Evolutionary conservation across 2,888 invertebrate genomes (phyloP), one percentile per base, ranked within the genome.

Genomic region (Polylopha cassiicola): DNA sequence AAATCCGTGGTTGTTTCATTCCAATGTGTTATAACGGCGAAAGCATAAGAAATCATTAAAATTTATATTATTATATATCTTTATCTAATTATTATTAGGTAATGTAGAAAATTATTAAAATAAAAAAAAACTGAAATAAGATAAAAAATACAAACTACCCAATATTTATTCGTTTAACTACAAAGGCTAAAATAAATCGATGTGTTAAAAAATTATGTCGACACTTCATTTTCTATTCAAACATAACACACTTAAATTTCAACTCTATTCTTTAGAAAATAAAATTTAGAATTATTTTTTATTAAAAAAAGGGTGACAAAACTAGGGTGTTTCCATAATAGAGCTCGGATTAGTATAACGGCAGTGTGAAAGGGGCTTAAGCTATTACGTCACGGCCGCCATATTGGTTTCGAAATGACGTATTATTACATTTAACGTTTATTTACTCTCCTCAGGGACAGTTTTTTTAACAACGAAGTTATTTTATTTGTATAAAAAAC

Each of bases 331-430:
- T 55, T 52, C 53, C 55, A 81, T 75, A 80, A 81, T 76, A 52
- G 69, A 53, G 53, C 45, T 52, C 57, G 55, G 79, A 79, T 80
- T 77, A 79, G 65, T 62, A 50, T 56, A 64, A 58, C 58, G 60
- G 53, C 55, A 58, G 65, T 73, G 66, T 68, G 65, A 61, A 65
- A 64, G 67, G 72, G 69, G 78, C 73, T 82, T 79, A 82, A 70
- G 65, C 61, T 73, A 70, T 79, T 73, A 79, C 76, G 73, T 74
- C 77, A 74, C 74, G 75, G 74, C 73, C 37, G 37, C 32, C 26
- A 26, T 32, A 27, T 43, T 39, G 36, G 16, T 41, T 21, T 43
- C 43, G 8, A 26, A 23, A 16, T 15, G 14, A 26, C 2, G 18
- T 14, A 10, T 9, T 7, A 9, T 9, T 22, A 3, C 61, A 28